These are phyloP conservation scores for Sarcophaga peregrina DNA, from an alignment of 1,140 invertebrate genomes.

Conservation along the genomic window DNA sequence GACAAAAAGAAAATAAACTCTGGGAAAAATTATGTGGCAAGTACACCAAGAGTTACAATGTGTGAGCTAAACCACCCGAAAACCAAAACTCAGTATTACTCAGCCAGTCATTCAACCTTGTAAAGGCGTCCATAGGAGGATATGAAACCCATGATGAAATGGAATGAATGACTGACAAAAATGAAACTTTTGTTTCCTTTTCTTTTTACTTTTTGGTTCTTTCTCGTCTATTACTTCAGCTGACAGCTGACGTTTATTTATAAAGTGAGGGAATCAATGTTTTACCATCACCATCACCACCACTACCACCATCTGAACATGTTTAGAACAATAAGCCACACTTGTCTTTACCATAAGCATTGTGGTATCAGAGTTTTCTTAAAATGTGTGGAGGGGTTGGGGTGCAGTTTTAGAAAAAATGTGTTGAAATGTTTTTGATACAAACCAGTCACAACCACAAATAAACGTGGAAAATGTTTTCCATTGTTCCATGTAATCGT, in stretches of 20 bases:
- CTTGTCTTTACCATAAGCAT: background rate
- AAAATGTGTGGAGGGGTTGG: background rate
- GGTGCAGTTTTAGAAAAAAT: background rate
- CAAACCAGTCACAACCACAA: background rate
- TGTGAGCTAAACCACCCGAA: too few relatives aligned
- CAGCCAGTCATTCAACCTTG: too few relatives aligned
- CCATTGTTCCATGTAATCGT: background rate
- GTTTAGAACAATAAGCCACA: background rate
- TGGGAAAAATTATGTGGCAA: too few relatives aligned
- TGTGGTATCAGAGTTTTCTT: background rate
- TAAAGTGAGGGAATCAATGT: background rate
- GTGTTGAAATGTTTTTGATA: constrained; percentile 20
- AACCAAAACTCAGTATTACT: too few relatives aligned
- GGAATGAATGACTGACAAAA: background rate
- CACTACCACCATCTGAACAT: background rate
- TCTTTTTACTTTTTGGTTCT: background rate
- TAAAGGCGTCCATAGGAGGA: too few relatives aligned
- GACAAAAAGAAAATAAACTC: background rate
- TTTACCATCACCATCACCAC: background rate
- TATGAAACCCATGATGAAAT: too few relatives aligned
- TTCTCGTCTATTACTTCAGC: constrained; percentile 9
- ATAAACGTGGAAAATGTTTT: background rate
- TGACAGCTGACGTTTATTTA: constrained; percentile 26
- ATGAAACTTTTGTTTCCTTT: background rate
- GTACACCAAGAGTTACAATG: too few relatives aligned